phyloP scores from a whole-genome alignment of 2,888 invertebrate genomes.

The Isoperla grammatica region DNA sequence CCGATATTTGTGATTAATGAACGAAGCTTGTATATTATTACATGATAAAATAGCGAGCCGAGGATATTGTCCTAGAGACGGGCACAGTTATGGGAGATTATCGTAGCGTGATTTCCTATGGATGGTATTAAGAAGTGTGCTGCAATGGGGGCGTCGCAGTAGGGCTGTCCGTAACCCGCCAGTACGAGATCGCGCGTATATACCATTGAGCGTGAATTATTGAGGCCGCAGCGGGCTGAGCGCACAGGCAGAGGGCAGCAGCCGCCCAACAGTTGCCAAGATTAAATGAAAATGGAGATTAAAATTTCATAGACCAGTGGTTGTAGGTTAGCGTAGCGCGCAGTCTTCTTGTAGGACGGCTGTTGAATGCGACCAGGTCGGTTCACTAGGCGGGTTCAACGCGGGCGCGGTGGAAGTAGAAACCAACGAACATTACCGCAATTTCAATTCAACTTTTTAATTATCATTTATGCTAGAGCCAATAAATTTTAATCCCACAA shows the following conservation, averaged over 20 bases:
- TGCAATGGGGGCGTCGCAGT: not conserved
- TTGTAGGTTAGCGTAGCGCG: not conserved
- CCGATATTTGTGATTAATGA: constrained; percentile 19
- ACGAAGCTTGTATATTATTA: not conserved
- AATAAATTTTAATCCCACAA: not conserved
- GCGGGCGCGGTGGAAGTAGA: not conserved
- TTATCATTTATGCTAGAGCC: not conserved
- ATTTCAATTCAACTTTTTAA: not conserved
- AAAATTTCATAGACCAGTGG: constrained; percentile 26
- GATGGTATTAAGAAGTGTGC: too few species aligned
- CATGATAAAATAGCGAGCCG: not conserved
- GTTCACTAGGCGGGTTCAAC: not conserved
- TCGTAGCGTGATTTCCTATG: too few species aligned
- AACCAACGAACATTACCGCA: not conserved
- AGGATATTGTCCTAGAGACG: not conserved
- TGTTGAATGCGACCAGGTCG: too few species aligned
- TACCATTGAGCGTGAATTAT: constrained; percentile 13
- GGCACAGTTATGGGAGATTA: not conserved
- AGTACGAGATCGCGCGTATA: not conserved
- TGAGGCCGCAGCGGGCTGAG: not conserved
- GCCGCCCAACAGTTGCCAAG: constrained; percentile 18
- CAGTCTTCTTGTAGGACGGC: not conserved
- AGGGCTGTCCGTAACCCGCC: too few species aligned
- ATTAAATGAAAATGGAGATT: constrained; percentile 31
- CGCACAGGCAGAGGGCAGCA: constrained; percentile 8